Evolutionary conservation across 1,140 invertebrate genomes (phyloP).

Genomic region (Aradophagus sp.): DNA sequence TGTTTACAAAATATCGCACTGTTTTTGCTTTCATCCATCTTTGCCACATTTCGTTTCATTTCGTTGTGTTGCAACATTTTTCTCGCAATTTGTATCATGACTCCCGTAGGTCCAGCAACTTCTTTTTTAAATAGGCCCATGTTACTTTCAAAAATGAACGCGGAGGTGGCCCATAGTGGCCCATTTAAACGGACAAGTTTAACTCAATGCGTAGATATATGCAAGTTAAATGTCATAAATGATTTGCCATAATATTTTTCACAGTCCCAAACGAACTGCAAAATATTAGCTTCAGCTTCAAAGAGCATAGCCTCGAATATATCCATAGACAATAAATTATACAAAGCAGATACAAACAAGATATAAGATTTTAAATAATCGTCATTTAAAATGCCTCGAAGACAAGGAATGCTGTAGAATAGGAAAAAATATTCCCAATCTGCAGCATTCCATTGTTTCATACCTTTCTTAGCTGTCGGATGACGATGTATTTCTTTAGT

Average conservation of each 20-base stretch:
- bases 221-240: slow-evolving; percentile 25
- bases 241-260: slow-evolving; percentile 13
- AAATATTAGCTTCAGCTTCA: slow-evolving; percentile 2
- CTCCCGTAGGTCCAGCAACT: slow-evolving; percentile 21
- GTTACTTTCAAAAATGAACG: slow-evolving; percentile 13
- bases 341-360: slow-evolving; percentile 4
- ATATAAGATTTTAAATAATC: slow-evolving; percentile 2
- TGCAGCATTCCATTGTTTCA: slow-evolving; percentile 13
- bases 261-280: slow-evolving; percentile 8
- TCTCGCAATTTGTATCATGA: slow-evolving; percentile 30
- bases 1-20: not conserved
- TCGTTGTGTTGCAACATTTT: slow-evolving; percentile 4
- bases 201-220: slow-evolving; percentile 2
- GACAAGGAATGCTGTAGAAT: slow-evolving; percentile 15
- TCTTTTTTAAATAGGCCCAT: slow-evolving; percentile 21
- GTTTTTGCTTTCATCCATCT: not conserved
- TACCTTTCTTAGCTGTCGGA: not conserved
- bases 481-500: slow-evolving; percentile 13
- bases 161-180: slow-evolving; percentile 4
- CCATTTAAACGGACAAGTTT: slow-evolving; percentile 3
- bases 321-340: not conserved
- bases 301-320: slow-evolving; percentile 7
- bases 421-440: slow-evolving; percentile 21
- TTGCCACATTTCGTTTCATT: not conserved
- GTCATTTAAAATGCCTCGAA: not conserved